Evolutionary conservation across 2,113 vertebrate genomes (phyloP).

Genomic region (Hirundichthys speculiger): DNA sequence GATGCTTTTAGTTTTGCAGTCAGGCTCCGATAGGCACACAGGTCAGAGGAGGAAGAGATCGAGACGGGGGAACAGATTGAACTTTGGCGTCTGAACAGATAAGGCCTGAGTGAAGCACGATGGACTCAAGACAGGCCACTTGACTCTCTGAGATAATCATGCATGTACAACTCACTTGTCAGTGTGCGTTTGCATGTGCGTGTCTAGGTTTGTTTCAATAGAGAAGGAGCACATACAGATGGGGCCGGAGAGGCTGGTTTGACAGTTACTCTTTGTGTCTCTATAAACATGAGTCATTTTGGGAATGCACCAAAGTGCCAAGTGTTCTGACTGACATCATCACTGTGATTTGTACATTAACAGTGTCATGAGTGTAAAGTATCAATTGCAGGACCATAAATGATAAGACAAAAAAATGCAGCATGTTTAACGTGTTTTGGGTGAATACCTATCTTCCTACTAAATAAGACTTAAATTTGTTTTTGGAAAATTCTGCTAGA

Average conservation of each 20-base stretch:
- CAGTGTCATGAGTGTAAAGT: background rate
- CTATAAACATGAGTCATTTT: slow-evolving; percentile 6
- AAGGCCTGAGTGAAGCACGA: slow-evolving; percentile 73
- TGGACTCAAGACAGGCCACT: slow-evolving; percentile 61
- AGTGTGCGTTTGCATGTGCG: slow-evolving; percentile 22
- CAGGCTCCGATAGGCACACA: slow-evolving; percentile 27
- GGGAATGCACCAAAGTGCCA: slow-evolving; percentile 12
- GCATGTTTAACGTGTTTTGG: background rate
- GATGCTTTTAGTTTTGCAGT: slow-evolving; percentile 30
- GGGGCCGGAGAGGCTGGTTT: background rate
- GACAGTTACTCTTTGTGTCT: slow-evolving; percentile 15
- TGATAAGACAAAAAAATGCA: no score
- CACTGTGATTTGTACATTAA: background rate
- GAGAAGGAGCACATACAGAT: slow-evolving; percentile 6
- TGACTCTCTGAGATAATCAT: slow-evolving; percentile 59
- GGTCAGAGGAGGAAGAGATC: slow-evolving; percentile 32
- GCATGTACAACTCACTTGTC: slow-evolving; percentile 25
- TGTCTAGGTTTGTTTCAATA: slow-evolving; percentile 25
- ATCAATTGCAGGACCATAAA: background rate
- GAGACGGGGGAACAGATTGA: slow-evolving; percentile 16
- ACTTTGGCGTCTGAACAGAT: slow-evolving; percentile 67
- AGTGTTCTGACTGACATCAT: slow-evolving; percentile 13
- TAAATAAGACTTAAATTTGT: background rate
- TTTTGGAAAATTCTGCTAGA: background rate
- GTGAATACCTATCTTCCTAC: background rate